Base-by-base conservation (phyloP, 2,113 vertebrate species). In the Guaruba guarouba region DNA sequence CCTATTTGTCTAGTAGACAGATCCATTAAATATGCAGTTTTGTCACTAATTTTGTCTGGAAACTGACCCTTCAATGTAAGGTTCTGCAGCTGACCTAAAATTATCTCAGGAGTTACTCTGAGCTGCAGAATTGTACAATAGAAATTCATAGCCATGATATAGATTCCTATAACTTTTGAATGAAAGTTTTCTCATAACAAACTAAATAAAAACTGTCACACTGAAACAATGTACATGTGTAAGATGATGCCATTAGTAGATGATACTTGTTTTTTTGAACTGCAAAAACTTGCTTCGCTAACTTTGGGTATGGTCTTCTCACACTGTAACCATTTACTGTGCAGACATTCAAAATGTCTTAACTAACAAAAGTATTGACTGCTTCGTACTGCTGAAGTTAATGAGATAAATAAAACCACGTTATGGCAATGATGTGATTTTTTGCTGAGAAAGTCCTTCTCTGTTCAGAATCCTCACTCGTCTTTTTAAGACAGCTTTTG, bases 341-440 rank as follows among this genome's bases (percentile, higher is more conserved):
- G 22, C 19, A 46, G 52, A 61, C 59, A 0, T 28, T 68, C 17
- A 61, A 68, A 68, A 46, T 14, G 5, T 11, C 59, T 55, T 51
- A 37, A 22, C 17, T 62, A 17, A 33, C 1, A 2, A 27, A 35
- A 64, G 3, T 28, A 15, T 23, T n/a, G 17, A 43, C 8, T 57
- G 19, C 11, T 67, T 57, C 24, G 2, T 79, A 23, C 46, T 0
- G 0, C 17, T 11, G 35, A 10, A 82, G 6, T 1, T n/a, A 29
- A 7, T 7, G 11, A 41, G 48, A 35, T 4, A 81, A 66, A 76
- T 8, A 2, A 43, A 25, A 17, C 9, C 8, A 17, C 0, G 0
- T 43, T 46, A 28, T 13, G 5, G 12, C 3, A 44, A 16, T 4
- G 6, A 31, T 4, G 44, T 0, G 0, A 29, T 63, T 90, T 90